Conservation (phyloP, 2,113 vertebrate species). For the Erythrolamprus reginae region DNA sequence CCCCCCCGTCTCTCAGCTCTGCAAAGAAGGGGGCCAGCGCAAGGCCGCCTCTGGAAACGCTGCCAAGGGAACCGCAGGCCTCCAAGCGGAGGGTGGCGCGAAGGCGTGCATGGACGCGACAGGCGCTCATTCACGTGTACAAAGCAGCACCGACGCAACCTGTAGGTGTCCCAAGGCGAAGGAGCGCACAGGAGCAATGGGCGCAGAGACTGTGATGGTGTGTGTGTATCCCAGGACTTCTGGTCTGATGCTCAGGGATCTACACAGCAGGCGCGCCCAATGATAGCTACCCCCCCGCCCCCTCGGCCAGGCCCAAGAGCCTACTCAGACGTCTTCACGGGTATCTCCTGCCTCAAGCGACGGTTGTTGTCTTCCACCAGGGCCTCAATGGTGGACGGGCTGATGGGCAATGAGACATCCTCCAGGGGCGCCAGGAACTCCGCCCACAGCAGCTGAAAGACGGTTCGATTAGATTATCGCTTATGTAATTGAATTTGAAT, state of each 20-base stretch:
- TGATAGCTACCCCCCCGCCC: not conserved
- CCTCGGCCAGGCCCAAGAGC: not conserved
- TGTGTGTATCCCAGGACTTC: not conserved
- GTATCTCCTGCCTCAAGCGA: not conserved
- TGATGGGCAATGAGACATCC: not conserved
- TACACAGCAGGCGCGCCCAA: fast-evolving
- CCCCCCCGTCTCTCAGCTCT: not conserved
- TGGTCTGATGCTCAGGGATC: not conserved
- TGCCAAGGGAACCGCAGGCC: not conserved
- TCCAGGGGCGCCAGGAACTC: conserved; percentile 1
- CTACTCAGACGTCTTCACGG: not conserved
- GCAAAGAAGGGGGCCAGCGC: not conserved
- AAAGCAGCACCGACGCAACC: not conserved
- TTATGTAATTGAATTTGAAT: too few relatives aligned
- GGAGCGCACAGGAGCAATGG: not conserved
- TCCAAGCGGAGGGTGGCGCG: not conserved
- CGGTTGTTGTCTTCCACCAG: not conserved
- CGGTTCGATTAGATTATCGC: too few relatives aligned
- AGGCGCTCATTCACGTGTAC: fast-evolving
- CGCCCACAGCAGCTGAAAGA: not conserved
- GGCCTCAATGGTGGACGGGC: not conserved
- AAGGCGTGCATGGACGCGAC: too few relatives aligned
- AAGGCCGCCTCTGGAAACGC: not conserved
- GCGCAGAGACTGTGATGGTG: not conserved
- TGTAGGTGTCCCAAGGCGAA: not conserved